phyloP scores from a whole-genome alignment of 1,140 invertebrate genomes.

The Drosophila ananassae region DNA sequence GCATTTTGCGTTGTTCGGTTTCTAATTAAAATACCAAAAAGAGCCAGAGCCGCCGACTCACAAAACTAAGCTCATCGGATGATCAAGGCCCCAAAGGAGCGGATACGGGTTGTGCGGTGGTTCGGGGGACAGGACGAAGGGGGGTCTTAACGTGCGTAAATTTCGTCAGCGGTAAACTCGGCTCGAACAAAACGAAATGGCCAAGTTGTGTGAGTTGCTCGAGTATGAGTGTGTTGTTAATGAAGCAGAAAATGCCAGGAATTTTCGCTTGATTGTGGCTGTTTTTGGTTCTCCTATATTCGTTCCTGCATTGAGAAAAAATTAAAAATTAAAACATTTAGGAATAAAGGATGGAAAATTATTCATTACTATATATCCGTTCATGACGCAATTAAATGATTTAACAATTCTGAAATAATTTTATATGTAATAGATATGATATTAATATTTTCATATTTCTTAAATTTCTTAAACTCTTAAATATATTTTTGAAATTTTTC shows the following conservation, averaged over 20 bases:
- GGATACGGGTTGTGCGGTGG: neutral
- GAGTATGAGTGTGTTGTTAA: constrained; percentile 66
- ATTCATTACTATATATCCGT: too few relatives aligned
- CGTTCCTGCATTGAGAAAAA: constrained; percentile 13
- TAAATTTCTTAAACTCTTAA: too few relatives aligned
- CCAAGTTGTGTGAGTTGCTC: constrained; percentile 45
- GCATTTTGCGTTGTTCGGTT: constrained; percentile 78
- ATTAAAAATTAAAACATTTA: neutral
- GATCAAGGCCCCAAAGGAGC: constrained; percentile 35
- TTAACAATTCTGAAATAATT: too few relatives aligned
- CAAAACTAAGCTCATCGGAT: constrained; percentile 64
- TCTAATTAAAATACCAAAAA: constrained; percentile 82
- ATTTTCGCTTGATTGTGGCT: constrained; percentile 77
- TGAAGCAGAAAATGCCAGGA: constrained; percentile 80
- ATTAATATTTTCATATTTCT: too few relatives aligned
- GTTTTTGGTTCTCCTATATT: constrained; percentile 11
- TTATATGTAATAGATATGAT: too few relatives aligned
- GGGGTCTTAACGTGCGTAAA: constrained; percentile 55
- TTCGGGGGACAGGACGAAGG: neutral
- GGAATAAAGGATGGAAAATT: too few relatives aligned
- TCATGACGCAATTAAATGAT: too few relatives aligned
- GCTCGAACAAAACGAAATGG: constrained; percentile 70
- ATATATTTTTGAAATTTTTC: too few relatives aligned
- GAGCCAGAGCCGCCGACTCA: constrained; percentile 22
- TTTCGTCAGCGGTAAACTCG: constrained; percentile 58